Percentiles rank a stretch among this genome's conserved stretches.
Evolutionary conservation across 2,797 vertebrate genomes (phyloP).

Genomic region (Micropoecilia bifurca): DNA sequence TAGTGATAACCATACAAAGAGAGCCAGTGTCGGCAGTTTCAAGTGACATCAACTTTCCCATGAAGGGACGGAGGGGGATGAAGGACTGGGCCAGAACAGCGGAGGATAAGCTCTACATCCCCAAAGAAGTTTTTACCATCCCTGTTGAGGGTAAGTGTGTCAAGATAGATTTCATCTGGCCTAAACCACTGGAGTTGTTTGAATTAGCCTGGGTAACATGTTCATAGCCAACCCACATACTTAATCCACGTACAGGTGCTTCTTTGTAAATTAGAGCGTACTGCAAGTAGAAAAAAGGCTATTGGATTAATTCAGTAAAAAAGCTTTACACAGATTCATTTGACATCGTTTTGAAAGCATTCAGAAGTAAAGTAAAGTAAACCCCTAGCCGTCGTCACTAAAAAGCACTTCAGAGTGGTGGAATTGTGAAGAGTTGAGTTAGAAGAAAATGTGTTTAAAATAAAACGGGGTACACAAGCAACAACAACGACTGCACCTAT

Average conservation of each 20-base stretch:
- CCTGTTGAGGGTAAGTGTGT: conserved; percentile 85
- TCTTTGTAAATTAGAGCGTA: neutral
- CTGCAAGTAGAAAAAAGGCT: neutral
- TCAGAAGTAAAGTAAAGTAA: neutral
- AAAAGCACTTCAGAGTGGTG: neutral
- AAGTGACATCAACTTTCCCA: conserved; percentile 98
- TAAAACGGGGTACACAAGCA: neutral
- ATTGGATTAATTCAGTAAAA: neutral
- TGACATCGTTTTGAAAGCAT: neutral
- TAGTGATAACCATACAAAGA: conserved; percentile 97
- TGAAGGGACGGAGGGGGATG: conserved; percentile 96
- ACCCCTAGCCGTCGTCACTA: neutral
- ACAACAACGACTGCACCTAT: neutral
- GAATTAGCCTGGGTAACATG: too few species aligned
- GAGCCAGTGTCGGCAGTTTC: conserved; percentile 95
- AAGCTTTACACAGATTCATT: neutral
- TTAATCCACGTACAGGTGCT: neutral
- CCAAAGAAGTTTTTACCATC: conserved; percentile 93
- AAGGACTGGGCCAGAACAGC: conserved; percentile 97
- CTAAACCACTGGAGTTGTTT: neutral
- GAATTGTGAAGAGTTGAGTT: neutral
- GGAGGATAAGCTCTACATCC: conserved; percentile 97
- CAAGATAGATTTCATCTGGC: neutral
- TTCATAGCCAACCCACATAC: neutral
- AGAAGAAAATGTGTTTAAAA: neutral